Evolutionary conservation across 1,140 invertebrate genomes (phyloP), one percentile per base, ranked within the genome.

Genomic region (Papilio aristodemus): DNA sequence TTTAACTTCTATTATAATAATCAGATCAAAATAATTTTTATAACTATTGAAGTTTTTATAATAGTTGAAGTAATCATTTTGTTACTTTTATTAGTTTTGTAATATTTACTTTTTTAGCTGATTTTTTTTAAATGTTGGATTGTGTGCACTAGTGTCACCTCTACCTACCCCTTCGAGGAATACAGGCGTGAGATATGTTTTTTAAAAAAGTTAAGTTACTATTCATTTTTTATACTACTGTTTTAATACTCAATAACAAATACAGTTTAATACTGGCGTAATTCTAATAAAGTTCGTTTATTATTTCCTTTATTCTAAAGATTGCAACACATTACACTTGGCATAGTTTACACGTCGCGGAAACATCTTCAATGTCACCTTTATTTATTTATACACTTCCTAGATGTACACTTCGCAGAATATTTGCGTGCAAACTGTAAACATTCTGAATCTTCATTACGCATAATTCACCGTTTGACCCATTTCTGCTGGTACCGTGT

Each of bases 341-440:
- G 78, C 82, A 85, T 85, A 79, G 71, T 83, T 88, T 78, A 75
- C 74, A 76, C 75, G 73, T 79, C 71, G 81, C 83, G 81, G 84
- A 84, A 89, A 84, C 79, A 75, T 79, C 76, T 74, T 81, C 85
- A 88, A 89, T 86, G 86, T 85, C 87, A 88, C 77, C 77, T 83
- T 77, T 72, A 78, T 81, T 80, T 89, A 87, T 87, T 82, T 85
- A 72, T 84, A 82, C 68, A 75, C 76, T 84, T 79, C 75, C 75
- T 77, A 71, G 58, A 75, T 75, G 64, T 68, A 66, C 68, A 70
- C 63, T 66, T n/a, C 13, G n/a, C 13, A 50, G 43, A 50, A 36
- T 66, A 27, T 39, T 39, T 62, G 32, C 59, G 59, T 25, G 43
- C 39, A 25, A 46, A 66, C 11, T 46, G 27, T 66, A 66, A 66